phyloP scores from a whole-genome alignment of 2,797 vertebrate species.

The Ptychobarbus kaznakovi region DNA sequence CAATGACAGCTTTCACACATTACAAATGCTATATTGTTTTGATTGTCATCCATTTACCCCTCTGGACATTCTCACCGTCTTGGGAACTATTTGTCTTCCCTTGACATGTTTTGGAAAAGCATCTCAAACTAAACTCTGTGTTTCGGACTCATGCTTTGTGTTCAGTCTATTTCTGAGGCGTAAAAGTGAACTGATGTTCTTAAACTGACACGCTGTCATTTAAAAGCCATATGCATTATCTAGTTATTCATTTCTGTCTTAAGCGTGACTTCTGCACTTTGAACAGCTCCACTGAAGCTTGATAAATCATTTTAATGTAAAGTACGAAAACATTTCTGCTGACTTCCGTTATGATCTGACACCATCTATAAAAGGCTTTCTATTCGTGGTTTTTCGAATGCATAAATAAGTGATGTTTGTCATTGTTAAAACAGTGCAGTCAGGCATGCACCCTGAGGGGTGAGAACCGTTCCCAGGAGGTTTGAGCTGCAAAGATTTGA shows the following conservation, averaged over 20 bases:
- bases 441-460: slow-evolving; percentile 21
- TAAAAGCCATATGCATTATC: slow-evolving; percentile 45
- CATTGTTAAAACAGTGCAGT: slow-evolving; percentile 45
- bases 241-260: slow-evolving; percentile 69
- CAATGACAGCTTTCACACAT: slow-evolving; percentile 1
- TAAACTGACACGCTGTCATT: background rate
- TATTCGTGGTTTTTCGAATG: background rate
- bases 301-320: slow-evolving; percentile 41
- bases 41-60: background rate
- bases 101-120: slow-evolving; percentile 24
- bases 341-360: background rate
- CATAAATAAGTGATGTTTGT: slow-evolving; percentile 31
- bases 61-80: slow-evolving; percentile 17
- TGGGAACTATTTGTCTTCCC: slow-evolving; percentile 24
- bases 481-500: slow-evolving; percentile 28
- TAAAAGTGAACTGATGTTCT: background rate
- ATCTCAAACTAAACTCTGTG: background rate
- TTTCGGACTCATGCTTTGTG: background rate
- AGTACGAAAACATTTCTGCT: background rate
- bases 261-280: slow-evolving; percentile 67
- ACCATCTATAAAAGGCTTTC: background rate
- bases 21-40: background rate
- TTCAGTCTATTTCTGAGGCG: background rate
- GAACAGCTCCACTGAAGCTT: slow-evolving; percentile 50
- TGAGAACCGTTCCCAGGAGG: background rate